Conservation (phyloP, 2,888 invertebrate species). For the Auanema sp. region DNA sequence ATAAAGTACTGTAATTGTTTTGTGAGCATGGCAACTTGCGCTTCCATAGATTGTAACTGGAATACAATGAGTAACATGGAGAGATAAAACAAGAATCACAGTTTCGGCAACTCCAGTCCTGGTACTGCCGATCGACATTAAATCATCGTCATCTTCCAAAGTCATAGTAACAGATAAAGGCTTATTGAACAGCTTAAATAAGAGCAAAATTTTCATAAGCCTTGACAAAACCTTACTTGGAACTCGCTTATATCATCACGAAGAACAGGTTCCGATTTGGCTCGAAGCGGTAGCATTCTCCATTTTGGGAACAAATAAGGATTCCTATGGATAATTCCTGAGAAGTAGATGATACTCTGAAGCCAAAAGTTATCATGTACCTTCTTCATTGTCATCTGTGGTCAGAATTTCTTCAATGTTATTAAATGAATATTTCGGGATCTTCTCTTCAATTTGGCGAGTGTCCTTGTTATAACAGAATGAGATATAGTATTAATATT, state of each 20-base stretch:
- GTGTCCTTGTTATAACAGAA: not conserved
- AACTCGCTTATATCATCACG: conserved; percentile 2
- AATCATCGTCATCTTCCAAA: not conserved
- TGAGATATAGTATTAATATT: not conserved
- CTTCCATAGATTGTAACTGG: conserved; percentile 3
- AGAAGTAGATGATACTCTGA: not conserved
- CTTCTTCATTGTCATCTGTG: conserved; percentile 4
- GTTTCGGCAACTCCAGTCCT: not conserved
- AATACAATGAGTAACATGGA: too few species aligned
- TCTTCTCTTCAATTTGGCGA: not conserved
- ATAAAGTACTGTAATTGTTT: conserved; percentile 2
- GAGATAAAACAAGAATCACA: too few species aligned
- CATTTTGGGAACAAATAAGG: not conserved
- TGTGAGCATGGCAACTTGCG: not conserved
- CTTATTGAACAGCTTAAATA: not conserved
- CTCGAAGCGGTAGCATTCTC: not conserved
- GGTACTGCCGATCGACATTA: not conserved
- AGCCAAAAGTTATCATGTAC: not conserved
- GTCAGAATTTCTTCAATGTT: not conserved
- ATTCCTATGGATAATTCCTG: not conserved
- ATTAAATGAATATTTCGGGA: not conserved
- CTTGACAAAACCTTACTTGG: not conserved
- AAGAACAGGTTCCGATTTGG: not conserved
- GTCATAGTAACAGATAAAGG: not conserved
- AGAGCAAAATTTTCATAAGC: too few species aligned